Evolutionary conservation across 2,797 vertebrate species (phyloP), one percentile per base, ranked within the genome.

Genomic region (Psittacula echo): DNA sequence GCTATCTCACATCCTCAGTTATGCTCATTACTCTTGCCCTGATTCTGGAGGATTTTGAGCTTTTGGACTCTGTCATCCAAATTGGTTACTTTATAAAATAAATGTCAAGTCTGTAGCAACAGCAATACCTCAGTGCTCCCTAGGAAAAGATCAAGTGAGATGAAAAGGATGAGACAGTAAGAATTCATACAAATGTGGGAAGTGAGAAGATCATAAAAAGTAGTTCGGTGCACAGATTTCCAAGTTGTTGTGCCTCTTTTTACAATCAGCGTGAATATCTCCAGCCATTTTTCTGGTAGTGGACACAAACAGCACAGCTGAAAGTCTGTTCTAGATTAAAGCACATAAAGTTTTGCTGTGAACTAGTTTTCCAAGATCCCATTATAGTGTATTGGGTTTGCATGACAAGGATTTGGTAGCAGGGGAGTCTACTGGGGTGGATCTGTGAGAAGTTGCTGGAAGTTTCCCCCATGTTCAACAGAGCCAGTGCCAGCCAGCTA

Each of bases 281-380:
- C 42, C 39, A 76, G 6, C 6, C 11, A 62, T 11, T 58, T 86
- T 88, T 81, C 70, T 66, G 54, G n/a, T 41, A 70, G 41, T 0
- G 2, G 30, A 47, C 29, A 34, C 8, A 90, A 78, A 47, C 3
- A 20, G 56, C 65, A 48, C 70, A 73, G 54, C 50, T 88, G 77
- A 60, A 87, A 91, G n/a, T 37, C 54, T 4, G 7, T 56, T 95
- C 26, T 67, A 70, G 58, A 60, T 93, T 86, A 81, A 87, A 87
- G 65, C 21, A 75, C 7, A 5, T 71, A 70, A 72, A 78, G 88
- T 72, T 60, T 68, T 81, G 5, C 58, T 58, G 24, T 20, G n/a
- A 90, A 50, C 8, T 64, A 44, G 34, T 90, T 89, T 87, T 85
- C 54, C 70, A 54, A 44, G 47, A 79, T 81, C 27, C 24, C 21